phyloP scores from a whole-genome alignment of 2,888 invertebrate genomes.

The Protonemura montana region DNA sequence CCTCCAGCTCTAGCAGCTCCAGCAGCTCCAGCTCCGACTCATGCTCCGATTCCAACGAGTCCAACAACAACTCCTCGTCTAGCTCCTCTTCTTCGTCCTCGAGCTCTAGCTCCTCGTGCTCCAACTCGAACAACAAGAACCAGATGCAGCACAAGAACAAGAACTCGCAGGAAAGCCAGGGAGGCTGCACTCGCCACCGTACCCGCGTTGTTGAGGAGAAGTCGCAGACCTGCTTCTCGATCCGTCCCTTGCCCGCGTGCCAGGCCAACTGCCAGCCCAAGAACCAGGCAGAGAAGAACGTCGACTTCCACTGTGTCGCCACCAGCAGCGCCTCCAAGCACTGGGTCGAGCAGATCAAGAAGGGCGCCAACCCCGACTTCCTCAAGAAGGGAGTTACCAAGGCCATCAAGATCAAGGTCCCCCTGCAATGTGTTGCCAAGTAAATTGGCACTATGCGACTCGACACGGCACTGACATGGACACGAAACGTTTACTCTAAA shows the following conservation, averaged over 20 bases:
- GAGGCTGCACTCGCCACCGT: conserved; percentile 50
- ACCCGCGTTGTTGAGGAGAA: conserved; percentile 53
- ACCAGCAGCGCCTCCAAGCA: conserved; percentile 54
- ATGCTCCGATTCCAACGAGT: not conserved
- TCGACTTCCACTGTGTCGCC: conserved; percentile 60
- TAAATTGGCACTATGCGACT: not conserved
- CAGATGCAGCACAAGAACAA: not conserved
- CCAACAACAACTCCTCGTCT: not conserved
- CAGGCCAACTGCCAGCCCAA: conserved; percentile 61
- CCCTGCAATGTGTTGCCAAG: conserved; percentile 50
- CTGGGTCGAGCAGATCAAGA: conserved; percentile 56
- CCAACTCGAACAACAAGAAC: not conserved
- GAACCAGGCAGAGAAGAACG: conserved; percentile 60
- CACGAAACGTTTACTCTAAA: not conserved
- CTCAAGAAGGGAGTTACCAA: conserved; percentile 58
- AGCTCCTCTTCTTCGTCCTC: not conserved
- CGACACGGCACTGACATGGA: not conserved
- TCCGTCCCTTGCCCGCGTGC: conserved; percentile 66
- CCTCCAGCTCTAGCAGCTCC: conserved; percentile 38
- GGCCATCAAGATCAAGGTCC: conserved; percentile 56
- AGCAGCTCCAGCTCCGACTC: conserved; percentile 14
- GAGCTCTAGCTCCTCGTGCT: not conserved
- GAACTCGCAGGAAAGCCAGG: conserved; percentile 8
- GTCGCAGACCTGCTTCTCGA: conserved; percentile 69
- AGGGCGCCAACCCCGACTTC: conserved; percentile 63